These are phyloP conservation scores for Anticlea derivata DNA, from an alignment of 2,888 invertebrate genomes.

Conservation along the genomic window DNA sequence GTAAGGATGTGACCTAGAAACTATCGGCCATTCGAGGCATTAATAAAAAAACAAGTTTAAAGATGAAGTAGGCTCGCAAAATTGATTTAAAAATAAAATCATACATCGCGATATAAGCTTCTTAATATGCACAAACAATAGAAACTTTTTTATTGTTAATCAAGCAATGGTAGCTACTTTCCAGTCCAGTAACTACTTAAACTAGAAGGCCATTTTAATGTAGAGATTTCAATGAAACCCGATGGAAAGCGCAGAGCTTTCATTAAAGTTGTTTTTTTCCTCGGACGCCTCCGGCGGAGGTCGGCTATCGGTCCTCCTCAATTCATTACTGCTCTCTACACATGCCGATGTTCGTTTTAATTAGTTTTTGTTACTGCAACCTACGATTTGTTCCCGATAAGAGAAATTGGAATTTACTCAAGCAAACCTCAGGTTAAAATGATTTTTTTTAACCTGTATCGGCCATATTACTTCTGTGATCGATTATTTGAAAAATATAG, in stretches of 20 bases:
- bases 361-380: slow-evolving; percentile 69
- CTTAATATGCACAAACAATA: too few relatives aligned
- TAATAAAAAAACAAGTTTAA: too few relatives aligned
- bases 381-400: slow-evolving; percentile 51
- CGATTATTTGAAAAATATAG: too few relatives aligned
- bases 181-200: slow-evolving; percentile 5
- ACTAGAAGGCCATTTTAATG: slow-evolving; percentile 28
- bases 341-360: slow-evolving; percentile 74
- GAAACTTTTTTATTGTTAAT: too few relatives aligned
- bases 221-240: slow-evolving; percentile 59
- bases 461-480: too few relatives aligned
- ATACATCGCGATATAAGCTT: too few relatives aligned
- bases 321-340: slow-evolving; percentile 70
- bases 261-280: slow-evolving; percentile 69
- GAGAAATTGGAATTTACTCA: slow-evolving; percentile 49
- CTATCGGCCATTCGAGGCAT: too few relatives aligned
- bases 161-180: slow-evolving; percentile 10
- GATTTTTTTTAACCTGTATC: neutral
- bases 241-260: slow-evolving; percentile 57
- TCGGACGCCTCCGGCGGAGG: slow-evolving; percentile 37
- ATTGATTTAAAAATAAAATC: too few relatives aligned
- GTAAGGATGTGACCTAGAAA: too few relatives aligned
- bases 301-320: slow-evolving; percentile 48
- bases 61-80: too few relatives aligned
- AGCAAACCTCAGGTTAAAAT: slow-evolving; percentile 29